A percentile compares a stretch with the other conserved stretches of the same genome.
phyloP scores from a whole-genome alignment of 2,113 vertebrate species.

The Uria aalge region DNA sequence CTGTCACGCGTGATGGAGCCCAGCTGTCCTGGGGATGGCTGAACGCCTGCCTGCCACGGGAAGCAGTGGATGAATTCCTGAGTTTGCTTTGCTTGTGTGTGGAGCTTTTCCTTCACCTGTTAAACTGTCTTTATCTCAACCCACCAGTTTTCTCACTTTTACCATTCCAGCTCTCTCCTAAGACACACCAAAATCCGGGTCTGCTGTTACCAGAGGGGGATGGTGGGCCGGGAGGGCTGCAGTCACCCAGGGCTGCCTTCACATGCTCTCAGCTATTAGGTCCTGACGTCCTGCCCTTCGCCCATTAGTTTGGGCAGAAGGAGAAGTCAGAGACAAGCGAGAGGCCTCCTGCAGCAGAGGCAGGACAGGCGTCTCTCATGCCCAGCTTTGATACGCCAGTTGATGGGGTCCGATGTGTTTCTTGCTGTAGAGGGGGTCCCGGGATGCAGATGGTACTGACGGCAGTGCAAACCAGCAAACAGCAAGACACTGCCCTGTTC shows the following conservation, averaged over 20 bases:
- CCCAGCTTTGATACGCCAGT: fast-evolving
- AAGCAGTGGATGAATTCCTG: neutral
- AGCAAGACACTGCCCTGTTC: neutral
- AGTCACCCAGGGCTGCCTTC: neutral
- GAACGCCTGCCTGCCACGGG: neutral
- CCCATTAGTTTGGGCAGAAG: neutral
- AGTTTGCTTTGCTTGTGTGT: fast-evolving
- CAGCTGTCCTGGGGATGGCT: neutral
- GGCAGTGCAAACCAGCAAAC: neutral
- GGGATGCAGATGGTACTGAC: neutral
- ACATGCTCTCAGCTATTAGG: neutral
- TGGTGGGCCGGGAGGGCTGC: neutral
- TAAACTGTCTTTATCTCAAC: neutral
- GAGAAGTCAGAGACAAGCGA: neutral
- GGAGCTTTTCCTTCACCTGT: neutral
- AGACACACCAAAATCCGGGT: neutral
- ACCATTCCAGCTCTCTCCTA: neutral
- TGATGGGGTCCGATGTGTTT: neutral
- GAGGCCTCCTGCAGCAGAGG: neutral
- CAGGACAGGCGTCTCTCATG: fast-evolving
- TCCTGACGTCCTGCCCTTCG: neutral
- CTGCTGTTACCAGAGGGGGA: neutral
- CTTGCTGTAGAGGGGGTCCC: neutral
- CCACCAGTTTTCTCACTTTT: neutral
- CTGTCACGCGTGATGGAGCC: fast-evolving